Conservation (phyloP, 1,140 invertebrate genomes). For the Tigriopus japonicus region DNA sequence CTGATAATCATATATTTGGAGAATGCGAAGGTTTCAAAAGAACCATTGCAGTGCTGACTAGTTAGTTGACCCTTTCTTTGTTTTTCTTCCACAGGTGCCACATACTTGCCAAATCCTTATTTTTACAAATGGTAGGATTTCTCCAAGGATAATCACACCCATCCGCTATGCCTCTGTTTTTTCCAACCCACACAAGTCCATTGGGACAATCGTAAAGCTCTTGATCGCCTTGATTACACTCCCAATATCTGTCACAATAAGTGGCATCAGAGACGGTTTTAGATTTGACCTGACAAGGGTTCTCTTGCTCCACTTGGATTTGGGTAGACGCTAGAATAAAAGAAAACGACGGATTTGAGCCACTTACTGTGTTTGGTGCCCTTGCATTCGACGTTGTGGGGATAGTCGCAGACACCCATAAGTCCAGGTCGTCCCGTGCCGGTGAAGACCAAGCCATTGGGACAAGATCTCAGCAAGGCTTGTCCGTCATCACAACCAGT, state of each 20-base stretch:
- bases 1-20: too few species aligned
- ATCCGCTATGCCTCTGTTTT: conserved; percentile 61
- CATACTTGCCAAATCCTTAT: conserved; percentile 48
- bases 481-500: conserved; percentile 24
- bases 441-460: conserved; percentile 28
- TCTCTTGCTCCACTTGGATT: conserved; percentile 33
- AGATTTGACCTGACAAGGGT: conserved; percentile 53
- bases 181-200: conserved; percentile 67
- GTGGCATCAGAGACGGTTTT: conserved; percentile 50
- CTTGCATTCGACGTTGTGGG: conserved; percentile 28
- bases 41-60: too few species aligned
- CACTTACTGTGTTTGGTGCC: conserved; percentile 23
- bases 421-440: conserved; percentile 22
- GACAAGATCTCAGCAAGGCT: conserved; percentile 24
- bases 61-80: too few species aligned
- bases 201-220: conserved; percentile 74
- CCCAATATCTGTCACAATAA: conserved; percentile 72
- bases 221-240: conserved; percentile 52
- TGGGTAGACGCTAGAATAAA: conserved; percentile 20
- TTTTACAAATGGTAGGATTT: conserved; percentile 55
- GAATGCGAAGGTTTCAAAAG: too few species aligned
- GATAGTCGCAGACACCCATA: conserved; percentile 26
- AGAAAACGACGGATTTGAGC: conserved; percentile 2
- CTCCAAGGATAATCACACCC: conserved; percentile 75
- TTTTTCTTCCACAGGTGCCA: too few species aligned